Evolutionary conservation across 2,113 vertebrate species (phyloP), one percentile per base, ranked within the genome.

Genomic region (Typhlomys cinereus): DNA sequence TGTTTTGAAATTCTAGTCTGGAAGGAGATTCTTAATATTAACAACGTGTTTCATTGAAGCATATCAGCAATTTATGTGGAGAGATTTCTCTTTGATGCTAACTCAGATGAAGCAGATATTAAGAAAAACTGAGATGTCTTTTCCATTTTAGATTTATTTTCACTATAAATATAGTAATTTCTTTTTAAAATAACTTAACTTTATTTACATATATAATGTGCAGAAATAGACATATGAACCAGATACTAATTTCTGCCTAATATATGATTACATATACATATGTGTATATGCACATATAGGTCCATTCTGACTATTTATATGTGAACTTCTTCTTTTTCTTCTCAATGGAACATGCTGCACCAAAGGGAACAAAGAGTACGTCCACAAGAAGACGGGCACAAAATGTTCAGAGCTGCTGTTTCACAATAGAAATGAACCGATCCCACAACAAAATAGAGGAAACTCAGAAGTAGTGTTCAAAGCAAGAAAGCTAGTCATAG

Each of bases 1-100:
- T 84, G 62, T 81, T 89, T 48, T 91, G 62, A 90, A 95, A 84
- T 85, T 83, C 23, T 89, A 21, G 57, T 84, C 89, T 93, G 41
- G 59, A 29, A 80, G 66, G 74, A 36, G 4, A 27, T 57, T 86
- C 88, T 44, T 75, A 90, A 50, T 29, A 64, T 88, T 52, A 90
- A 64, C 46, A 84, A 69, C 6, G 27, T 82, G 31, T 83, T 94
- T 96, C 25, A 27, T 25, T 81, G 50, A 71, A 66, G 15, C 20
- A 20, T 31, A 91, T 70, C 34, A 69, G 5, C 62, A 73, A 21
- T 52, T 94, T 87, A 84, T 21, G 36, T 59, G 41, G 54, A 92
- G 46, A 90, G 44, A 84, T 85, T 27, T 83, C 13, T 74, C 61
- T 90, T 81, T 89, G 81, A 41, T 73, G 44, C 70, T 89, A 61